These are phyloP conservation scores for Dasypus novemcinctus DNA, from an alignment of 2,113 vertebrate species.

Conservation along the genomic window DNA sequence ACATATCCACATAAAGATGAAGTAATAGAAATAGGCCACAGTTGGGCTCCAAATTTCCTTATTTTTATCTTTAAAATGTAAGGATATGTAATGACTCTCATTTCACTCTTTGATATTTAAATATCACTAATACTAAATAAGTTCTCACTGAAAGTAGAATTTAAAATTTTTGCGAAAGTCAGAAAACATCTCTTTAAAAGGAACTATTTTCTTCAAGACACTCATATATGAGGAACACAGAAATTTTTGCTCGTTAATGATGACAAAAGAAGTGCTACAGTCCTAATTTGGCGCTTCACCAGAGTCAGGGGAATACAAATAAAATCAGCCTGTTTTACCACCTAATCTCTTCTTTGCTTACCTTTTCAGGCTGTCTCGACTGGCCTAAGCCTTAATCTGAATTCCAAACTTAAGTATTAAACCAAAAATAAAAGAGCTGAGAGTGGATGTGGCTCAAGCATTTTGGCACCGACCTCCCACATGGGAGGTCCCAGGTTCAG, in stretches of 20 bases:
- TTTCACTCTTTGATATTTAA: slow-evolving; percentile 53
- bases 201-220: neutral
- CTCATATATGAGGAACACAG: neutral
- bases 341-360: neutral
- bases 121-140: slow-evolving; percentile 42
- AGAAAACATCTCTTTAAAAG: slow-evolving; percentile 30
- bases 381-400: slow-evolving; percentile 10
- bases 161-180: slow-evolving; percentile 34
- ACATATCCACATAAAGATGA: slow-evolving; percentile 77
- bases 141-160: neutral
- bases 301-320: neutral
- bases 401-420: slow-evolving; percentile 44
- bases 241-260: slow-evolving; percentile 38
- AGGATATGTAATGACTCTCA: slow-evolving; percentile 7
- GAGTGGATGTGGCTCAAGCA: too few species aligned
- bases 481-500: too few species aligned
- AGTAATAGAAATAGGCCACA: slow-evolving; percentile 75
- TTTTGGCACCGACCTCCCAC: too few species aligned
- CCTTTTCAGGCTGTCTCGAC: neutral
- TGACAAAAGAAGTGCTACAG: neutral
- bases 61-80: slow-evolving; percentile 46
- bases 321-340: neutral
- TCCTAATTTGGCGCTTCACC: neutral
- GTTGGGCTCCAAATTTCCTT: slow-evolving; percentile 66
- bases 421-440: neutral